A percentile compares a stretch with the other conserved stretches of the same genome.
Conservation (phyloP, 2,113 vertebrate species). For the Lucifuga dentata region DNA sequence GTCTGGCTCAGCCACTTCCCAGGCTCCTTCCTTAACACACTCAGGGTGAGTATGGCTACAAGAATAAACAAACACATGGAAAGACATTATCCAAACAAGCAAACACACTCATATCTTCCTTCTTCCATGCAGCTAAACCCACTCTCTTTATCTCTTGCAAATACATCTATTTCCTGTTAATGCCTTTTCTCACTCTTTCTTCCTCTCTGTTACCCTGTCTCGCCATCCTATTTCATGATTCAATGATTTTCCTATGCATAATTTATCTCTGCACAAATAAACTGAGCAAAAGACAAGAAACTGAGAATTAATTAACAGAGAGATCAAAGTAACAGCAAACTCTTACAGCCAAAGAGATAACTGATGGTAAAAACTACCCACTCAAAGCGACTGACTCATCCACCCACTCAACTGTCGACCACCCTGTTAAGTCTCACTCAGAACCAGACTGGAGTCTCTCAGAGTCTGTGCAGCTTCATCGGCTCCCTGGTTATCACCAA, state of each 20-base stretch:
- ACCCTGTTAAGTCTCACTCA: conserved; percentile 45
- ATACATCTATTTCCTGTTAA: conserved; percentile 32
- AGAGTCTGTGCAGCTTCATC: conserved; percentile 47
- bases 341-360: conserved; percentile 20
- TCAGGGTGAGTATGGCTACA: conserved; percentile 86
- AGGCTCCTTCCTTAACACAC: conserved; percentile 92
- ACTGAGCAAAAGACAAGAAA: conserved; percentile 25
- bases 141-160: conserved; percentile 2
- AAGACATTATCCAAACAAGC: background rate
- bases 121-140: background rate
- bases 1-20: conserved; percentile 91
- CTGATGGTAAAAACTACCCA: conserved; percentile 22
- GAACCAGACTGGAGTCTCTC: conserved; percentile 44
- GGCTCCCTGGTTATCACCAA: conserved; percentile 70
- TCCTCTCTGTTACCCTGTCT: conserved; percentile 55
- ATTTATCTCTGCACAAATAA: conserved; percentile 67
- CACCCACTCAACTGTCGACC: conserved; percentile 21
- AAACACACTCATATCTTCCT: background rate
- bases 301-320: conserved; percentile 29
- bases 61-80: background rate
- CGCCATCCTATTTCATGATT: conserved; percentile 45
- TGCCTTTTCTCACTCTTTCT: conserved; percentile 32
- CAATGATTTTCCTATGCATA: conserved; percentile 61
- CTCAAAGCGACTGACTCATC: conserved; percentile 38
- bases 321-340: conserved; percentile 48